Conservation (phyloP, 2,113 vertebrate genomes). For the Rhizomys pruinosus region DNA sequence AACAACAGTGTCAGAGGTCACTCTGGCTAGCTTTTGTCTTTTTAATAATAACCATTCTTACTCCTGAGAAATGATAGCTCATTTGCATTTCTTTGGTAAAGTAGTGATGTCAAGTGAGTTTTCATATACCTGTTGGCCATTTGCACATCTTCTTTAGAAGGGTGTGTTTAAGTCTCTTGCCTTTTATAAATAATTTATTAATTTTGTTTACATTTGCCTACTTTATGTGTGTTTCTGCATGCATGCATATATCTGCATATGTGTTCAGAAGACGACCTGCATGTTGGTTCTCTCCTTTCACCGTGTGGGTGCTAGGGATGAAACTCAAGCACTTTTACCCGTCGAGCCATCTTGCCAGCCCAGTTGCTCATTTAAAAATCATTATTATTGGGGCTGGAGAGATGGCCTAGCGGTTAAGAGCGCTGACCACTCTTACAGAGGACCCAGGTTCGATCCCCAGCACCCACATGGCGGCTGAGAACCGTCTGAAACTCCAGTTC, state of each 20-base stretch:
- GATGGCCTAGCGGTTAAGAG: no score
- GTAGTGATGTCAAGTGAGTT: not conserved
- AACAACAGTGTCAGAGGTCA: not conserved
- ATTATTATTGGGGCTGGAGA: no score
- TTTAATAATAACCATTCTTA: not conserved
- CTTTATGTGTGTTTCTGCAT: not conserved
- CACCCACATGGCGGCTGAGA: no score
- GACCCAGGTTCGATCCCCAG: no score
- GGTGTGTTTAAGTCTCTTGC: not conserved
- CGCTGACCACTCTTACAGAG: no score
- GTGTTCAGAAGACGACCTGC: no score
- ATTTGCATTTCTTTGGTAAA: not conserved
- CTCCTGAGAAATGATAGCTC: not conserved
- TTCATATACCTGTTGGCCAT: not conserved
- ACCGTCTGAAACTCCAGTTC: no score
- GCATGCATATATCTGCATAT: not conserved
- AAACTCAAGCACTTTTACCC: not conserved
- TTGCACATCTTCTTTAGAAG: not conserved
- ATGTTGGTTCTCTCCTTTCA: not conserved
- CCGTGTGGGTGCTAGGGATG: not conserved
- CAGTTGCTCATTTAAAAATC: not conserved
- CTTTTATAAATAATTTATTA: not conserved
- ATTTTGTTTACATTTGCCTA: not conserved
- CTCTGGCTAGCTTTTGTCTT: not conserved
- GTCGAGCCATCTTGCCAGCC: not conserved